phyloP scores from a whole-genome alignment of 2,888 invertebrate species.

The Monopis laevigella region DNA sequence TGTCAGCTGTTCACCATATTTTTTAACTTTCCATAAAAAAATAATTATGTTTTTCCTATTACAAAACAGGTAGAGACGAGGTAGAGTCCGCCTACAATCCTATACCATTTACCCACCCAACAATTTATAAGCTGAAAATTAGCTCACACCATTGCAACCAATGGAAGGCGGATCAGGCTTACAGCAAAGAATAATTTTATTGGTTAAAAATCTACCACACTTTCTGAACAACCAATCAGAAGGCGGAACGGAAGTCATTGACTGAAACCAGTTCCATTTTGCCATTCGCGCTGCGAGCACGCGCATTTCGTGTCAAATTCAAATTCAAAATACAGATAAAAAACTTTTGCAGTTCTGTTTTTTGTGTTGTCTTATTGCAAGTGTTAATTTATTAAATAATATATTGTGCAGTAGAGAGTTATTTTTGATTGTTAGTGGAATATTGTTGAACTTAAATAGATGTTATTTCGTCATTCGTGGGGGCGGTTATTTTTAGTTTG shows the following conservation, averaged over 20 bases:
- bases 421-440: not conserved
- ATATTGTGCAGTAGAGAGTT: not conserved
- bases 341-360: not conserved
- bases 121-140: constrained; percentile 58
- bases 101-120: constrained; percentile 48
- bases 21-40: no score
- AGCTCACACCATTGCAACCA: constrained; percentile 44
- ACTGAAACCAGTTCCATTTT: constrained; percentile 62
- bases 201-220: constrained; percentile 35
- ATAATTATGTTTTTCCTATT: no score
- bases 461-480: constrained; percentile 51
- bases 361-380: no score
- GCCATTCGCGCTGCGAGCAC: constrained; percentile 37
- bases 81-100: constrained; percentile 58
- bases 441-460: not conserved
- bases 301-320: no score
- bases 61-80: constrained; percentile 20
- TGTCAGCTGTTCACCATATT: no score
- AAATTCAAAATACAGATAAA: no score
- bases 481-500: constrained; percentile 57
- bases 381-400: constrained; percentile 2
- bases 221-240: constrained; percentile 41
- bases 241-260: constrained; percentile 38
- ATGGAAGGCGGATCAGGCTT: constrained; percentile 51
- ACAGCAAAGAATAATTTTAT: constrained; percentile 27